Evolutionary conservation across 2,113 vertebrate genomes (phyloP).

Genomic region (Felis chaus): DNA sequence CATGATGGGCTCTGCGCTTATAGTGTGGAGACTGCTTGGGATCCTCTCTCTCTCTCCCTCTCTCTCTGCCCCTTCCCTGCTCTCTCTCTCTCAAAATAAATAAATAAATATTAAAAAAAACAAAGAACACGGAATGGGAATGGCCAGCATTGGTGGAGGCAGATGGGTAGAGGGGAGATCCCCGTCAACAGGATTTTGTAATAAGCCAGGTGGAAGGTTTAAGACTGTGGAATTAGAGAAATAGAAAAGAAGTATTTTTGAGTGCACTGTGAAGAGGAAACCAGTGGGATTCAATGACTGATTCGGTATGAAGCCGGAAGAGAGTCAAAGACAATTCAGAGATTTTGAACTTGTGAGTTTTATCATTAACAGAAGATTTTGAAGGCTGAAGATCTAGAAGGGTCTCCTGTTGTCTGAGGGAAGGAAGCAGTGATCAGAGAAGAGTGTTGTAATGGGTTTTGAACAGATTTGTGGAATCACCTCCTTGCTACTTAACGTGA

Average conservation of each 20-base stretch:
- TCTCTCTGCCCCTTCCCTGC: too few species aligned
- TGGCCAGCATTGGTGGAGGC: neutral
- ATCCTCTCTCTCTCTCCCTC: too few species aligned
- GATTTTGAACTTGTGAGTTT: neutral
- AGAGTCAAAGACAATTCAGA: neutral
- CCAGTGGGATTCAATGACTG: neutral
- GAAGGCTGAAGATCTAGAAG: neutral
- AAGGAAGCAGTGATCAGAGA: neutral
- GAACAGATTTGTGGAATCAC: neutral
- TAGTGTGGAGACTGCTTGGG: too few species aligned
- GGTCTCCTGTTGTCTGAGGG: neutral
- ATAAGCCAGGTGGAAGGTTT: neutral
- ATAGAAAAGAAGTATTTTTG: neutral
- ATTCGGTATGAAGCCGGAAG: neutral
- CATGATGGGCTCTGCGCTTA: too few species aligned
- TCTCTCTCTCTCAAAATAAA: too few species aligned
- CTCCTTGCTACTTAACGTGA: neutral
- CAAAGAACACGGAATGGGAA: neutral
- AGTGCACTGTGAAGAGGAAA: neutral
- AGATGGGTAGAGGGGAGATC: accelerated
- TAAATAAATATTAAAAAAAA: too few species aligned
- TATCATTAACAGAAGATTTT: neutral
- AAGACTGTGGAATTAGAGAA: neutral
- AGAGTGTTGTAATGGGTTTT: neutral
- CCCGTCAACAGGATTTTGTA: neutral